These are phyloP conservation scores for Pelecanoides urinatrix DNA, from an alignment of 2,113 vertebrate genomes.

Conservation along the genomic window DNA sequence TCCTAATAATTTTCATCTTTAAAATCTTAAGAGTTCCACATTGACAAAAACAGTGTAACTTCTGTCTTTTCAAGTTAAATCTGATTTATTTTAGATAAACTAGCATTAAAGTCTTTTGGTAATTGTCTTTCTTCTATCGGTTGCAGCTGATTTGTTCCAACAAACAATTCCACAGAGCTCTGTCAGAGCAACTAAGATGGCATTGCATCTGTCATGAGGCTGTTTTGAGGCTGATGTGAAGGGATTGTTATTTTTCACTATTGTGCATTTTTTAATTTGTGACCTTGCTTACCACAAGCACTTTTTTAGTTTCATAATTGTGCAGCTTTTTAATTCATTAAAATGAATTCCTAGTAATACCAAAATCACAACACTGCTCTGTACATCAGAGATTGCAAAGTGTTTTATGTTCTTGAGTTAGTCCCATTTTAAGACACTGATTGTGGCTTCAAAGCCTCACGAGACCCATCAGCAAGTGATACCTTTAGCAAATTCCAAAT, in stretches of 20 bases:
- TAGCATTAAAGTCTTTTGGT: not conserved
- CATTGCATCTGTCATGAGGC: not conserved
- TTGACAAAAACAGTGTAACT: not conserved
- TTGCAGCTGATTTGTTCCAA: not conserved
- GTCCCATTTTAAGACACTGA: not conserved
- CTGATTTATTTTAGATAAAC: conserved; percentile 8
- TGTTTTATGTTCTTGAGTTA: not conserved
- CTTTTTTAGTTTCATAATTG: not conserved
- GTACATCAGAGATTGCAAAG: not conserved
- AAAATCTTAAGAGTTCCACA: not conserved
- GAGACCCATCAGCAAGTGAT: not conserved
- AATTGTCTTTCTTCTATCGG: not conserved
- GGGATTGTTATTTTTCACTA: not conserved
- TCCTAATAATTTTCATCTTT: not conserved
- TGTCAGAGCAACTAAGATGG: not conserved
- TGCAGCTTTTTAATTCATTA: not conserved
- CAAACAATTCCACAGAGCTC: not conserved
- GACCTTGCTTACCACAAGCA: not conserved
- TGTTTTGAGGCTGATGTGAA: not conserved
- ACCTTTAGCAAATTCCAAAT: not conserved
- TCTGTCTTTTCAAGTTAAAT: not conserved
- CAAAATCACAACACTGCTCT: not conserved
- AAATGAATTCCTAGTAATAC: not conserved
- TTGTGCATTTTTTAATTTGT: not conserved
- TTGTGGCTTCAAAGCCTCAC: not conserved